Base-by-base conservation (phyloP, 2,888 invertebrate species). In the Luperina testacea region DNA sequence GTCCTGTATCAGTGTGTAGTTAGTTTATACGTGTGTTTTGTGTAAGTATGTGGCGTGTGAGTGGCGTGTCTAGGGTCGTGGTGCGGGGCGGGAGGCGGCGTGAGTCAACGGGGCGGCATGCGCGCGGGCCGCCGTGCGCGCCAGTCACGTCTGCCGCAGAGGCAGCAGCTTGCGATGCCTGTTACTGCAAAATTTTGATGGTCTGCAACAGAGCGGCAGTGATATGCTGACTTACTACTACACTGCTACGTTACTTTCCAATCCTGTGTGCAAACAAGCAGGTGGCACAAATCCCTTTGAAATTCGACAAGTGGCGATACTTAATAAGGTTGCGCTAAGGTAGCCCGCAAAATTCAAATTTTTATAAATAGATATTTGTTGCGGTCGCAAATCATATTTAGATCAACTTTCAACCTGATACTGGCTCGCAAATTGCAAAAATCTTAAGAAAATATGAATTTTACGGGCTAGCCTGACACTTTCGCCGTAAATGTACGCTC, bases 161-260 rank as follows among this genome's bases (percentile, higher is more conserved):
- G 99, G 99, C 97, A 99, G 98, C 97, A 99, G 98, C 98, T 99
- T 99, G 98, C 99, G 98, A 98, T 99, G 99, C 97, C 99, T 99
- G 98, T 99, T 99, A 98, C 99, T 98, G 97, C 98, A 98, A 98
- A 98, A 98, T 98, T 98, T 99, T 92, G 92, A 94, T 91, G 92
- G 90, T 92, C 94, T 94, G 94, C 91, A 91, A 82, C 72, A 89
- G 84, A 84, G 82, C 80, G 71, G 68, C 57, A 17, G 71, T 81
- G 68, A 81, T 81, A 78, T 68, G 78, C 78, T 88, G 75, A 84
- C 63, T 74, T 70, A 69, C n/a, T 76, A 76, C 72, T 75, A 59
- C 64, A 72, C 71, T 20, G 13, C 48, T 72, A 74, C 15, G 20
- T 13, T n/a, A 42, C n/a, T 32, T 32, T 13, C n/a, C 71, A 11